Base-by-base conservation (phyloP, 2,113 vertebrate genomes). In the Leptodactylus fuscus region DNA sequence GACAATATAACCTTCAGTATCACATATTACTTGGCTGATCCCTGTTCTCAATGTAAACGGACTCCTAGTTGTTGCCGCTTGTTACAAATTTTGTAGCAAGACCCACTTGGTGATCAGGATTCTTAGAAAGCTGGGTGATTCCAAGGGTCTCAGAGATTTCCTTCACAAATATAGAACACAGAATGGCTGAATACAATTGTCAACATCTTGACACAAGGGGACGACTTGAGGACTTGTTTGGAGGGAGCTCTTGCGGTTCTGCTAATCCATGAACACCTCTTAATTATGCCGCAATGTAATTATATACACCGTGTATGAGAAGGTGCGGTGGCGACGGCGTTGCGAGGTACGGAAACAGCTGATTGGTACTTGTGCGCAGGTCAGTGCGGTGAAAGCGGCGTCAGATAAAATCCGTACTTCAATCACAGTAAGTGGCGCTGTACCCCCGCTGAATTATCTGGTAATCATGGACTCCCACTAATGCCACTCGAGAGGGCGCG, bases 401-500 rank as follows among this genome's bases (percentile, higher is more conserved):
- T 11, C 16, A 20, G 20, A 60, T 60, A 58, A 58, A 58, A 24
- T 6, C 34, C 1, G 6, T 18, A 60, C 76, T 79, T 58, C 76
- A 79, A 79, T 79, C 76, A 79, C 32, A n/a, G 22, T 16, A 9
- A 79, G 51, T 79, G 51, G 32, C 58, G 34, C 32, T 60, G 32
- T 9, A 16, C 76, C 48, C 48, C 29, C 9, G 20, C 10, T 9
- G 46, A 20, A 0, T 12, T 3, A 77, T 77, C 48, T 24, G 74
- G 24, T 51, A 51, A 76, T 76, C 48, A 76, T 2, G 0, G 0
- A 9, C 46, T 22, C 48, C 46, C 48, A 22, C 20, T 32, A n/a
- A n/a, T 32, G 69, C 36, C 69, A 71, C 69, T 71, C 2, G 5
- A 71, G 34, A 41, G 36, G 20, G 67, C 67, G 18, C 67, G 41